These are phyloP conservation scores for Oxyura jamaicensis DNA, from an alignment of 2,113 vertebrate species.

Conservation along the genomic window DNA sequence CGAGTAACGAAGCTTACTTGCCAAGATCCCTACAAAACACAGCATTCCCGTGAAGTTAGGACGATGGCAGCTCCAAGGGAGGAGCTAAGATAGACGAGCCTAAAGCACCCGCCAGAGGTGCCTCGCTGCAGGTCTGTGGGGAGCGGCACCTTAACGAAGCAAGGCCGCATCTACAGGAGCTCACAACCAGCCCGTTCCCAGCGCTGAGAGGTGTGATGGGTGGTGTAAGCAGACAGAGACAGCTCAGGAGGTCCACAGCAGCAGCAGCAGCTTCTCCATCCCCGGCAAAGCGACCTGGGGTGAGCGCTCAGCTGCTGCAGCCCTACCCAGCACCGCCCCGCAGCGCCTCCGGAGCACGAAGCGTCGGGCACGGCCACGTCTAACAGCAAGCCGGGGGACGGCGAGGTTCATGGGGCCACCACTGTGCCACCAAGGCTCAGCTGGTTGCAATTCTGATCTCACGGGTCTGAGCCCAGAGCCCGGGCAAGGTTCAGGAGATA, in stretches of 20 bases:
- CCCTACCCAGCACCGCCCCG: fast-evolving
- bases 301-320: fast-evolving
- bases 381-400: fast-evolving
- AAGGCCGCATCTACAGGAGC: background rate
- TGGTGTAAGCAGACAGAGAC: fast-evolving
- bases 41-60: background rate
- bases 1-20: background rate
- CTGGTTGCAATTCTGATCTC: fast-evolving
- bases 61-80: background rate
- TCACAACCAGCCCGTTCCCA: background rate
- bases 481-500: constrained; percentile 21
- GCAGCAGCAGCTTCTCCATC: fast-evolving
- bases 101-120: background rate
- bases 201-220: background rate
- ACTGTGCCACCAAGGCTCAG: too few relatives aligned
- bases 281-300: background rate
- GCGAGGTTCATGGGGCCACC: background rate
- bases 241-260: background rate
- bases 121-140: background rate
- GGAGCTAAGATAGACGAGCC: background rate
- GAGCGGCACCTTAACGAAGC: background rate
- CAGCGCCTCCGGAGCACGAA: fast-evolving
- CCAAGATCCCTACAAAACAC: background rate
- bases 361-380: fast-evolving
- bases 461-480: background rate